These are phyloP conservation scores for Ericerus pela DNA, from an alignment of 1,140 invertebrate species.

Conservation along the genomic window DNA sequence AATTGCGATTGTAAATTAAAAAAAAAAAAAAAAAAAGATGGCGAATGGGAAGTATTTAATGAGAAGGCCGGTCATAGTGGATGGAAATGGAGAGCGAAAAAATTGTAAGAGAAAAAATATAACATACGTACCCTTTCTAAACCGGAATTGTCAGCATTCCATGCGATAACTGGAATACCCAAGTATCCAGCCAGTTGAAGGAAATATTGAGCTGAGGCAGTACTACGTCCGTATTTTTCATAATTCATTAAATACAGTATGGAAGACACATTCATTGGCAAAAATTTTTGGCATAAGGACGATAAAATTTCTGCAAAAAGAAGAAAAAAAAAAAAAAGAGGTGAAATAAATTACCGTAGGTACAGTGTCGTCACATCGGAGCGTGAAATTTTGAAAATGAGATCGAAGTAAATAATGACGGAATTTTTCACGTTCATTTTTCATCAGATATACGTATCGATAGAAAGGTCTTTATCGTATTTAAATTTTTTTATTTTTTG, in stretches of 20 bases:
- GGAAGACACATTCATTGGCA: slow-evolving; percentile 72
- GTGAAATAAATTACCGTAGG: no score
- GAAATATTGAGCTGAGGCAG: slow-evolving; percentile 84
- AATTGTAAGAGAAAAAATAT: slow-evolving; percentile 17
- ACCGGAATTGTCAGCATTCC: slow-evolving; percentile 88
- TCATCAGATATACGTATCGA: no score
- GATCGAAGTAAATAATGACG: no score
- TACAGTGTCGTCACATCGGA: no score
- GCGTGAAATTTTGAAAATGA: no score
- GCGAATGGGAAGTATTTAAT: no score
- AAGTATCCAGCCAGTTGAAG: slow-evolving; percentile 74
- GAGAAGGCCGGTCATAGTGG: no score
- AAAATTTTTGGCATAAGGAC: slow-evolving; percentile 74
- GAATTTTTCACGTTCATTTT: no score
- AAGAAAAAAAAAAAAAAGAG: slow-evolving; percentile 19
- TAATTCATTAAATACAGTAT: slow-evolving; percentile 90
- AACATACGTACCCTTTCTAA: slow-evolving; percentile 53
- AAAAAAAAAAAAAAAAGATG: no score
- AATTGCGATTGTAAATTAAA: no score
- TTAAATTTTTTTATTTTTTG: no score
- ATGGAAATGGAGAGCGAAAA: not conserved
- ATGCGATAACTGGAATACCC: slow-evolving; percentile 78
- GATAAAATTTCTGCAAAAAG: slow-evolving; percentile 59
- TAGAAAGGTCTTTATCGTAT: no score
- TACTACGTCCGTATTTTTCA: slow-evolving; percentile 67